Conservation (phyloP, 2,888 invertebrate genomes). For the Carcina quercana region DNA sequence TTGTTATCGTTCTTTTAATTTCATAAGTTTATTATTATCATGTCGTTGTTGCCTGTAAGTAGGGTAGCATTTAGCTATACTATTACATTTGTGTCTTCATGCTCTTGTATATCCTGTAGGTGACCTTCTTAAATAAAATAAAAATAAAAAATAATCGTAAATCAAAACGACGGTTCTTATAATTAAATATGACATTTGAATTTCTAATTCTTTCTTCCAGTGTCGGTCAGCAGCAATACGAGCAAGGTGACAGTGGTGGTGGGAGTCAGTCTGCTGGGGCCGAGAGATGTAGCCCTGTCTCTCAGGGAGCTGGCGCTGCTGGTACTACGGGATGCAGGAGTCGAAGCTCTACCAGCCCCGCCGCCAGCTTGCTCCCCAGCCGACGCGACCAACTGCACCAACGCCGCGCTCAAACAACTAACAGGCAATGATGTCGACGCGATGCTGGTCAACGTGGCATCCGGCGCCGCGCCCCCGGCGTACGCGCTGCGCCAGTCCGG, state of each 20-base stretch:
- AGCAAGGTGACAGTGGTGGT: conserved; percentile 6
- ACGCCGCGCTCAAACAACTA: conserved; percentile 22
- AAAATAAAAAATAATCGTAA: no score
- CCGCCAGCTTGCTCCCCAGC: conserved; percentile 16
- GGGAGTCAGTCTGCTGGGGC: conserved; percentile 6
- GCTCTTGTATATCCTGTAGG: no score
- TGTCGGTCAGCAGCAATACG: conserved; percentile 2
- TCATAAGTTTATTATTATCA: no score
- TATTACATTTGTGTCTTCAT: no score
- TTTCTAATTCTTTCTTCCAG: conserved; percentile 1
- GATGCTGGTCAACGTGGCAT: conserved; percentile 32
- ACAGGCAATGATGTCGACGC: conserved; percentile 14
- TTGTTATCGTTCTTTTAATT: no score
- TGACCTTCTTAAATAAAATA: no score
- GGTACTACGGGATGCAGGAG: conserved; percentile 25
- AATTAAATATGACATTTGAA: no score
- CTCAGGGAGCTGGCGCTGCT: conserved; percentile 4
- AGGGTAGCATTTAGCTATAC: no score
- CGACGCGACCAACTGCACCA: conserved; percentile 20
- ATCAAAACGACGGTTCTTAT: no score
- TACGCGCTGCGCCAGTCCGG: conserved; percentile 38
- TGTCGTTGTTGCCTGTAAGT: no score
- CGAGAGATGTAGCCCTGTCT: conserved; percentile 1
- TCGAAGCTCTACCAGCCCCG: conserved; percentile 17
- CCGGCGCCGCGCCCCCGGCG: conserved; percentile 26